phyloP scores from a whole-genome alignment of 2,888 invertebrate genomes.

The Limulus polyphemus region DNA sequence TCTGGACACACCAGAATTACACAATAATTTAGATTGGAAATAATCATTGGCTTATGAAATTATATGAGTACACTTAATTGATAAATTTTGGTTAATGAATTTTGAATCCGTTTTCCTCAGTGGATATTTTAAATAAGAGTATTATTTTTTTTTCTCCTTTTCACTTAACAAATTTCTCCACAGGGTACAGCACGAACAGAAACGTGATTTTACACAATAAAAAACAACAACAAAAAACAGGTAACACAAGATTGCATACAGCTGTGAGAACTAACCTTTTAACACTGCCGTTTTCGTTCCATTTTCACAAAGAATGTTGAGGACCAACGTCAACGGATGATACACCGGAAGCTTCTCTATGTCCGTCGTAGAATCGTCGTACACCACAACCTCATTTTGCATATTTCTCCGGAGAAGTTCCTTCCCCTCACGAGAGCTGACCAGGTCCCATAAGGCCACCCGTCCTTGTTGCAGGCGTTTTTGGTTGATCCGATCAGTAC shows the following conservation, averaged over 20 bases:
- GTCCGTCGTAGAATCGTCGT: slow-evolving; percentile 54
- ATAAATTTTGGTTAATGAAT: too few relatives aligned
- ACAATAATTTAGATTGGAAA: too few relatives aligned
- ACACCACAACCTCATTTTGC: slow-evolving; percentile 52
- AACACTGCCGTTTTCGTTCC: slow-evolving; percentile 52
- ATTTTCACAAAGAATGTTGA: slow-evolving; percentile 53
- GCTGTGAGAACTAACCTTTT: slow-evolving; percentile 46
- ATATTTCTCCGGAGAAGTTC: slow-evolving; percentile 46
- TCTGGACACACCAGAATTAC: too few relatives aligned
- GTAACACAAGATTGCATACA: not conserved
- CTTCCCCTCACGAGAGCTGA: slow-evolving; percentile 50
- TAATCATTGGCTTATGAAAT: too few relatives aligned
- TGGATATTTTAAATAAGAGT: too few relatives aligned
- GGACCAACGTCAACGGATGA: slow-evolving; percentile 51
- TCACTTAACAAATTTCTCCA: too few relatives aligned
- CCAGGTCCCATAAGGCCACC: slow-evolving; percentile 51
- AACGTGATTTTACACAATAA: too few relatives aligned
- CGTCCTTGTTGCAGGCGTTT: slow-evolving; percentile 53
- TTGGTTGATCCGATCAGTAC: slow-evolving; percentile 54
- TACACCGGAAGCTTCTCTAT: slow-evolving; percentile 44
- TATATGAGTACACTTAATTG: too few relatives aligned
- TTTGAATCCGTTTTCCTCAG: too few relatives aligned
- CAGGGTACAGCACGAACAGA: too few relatives aligned
- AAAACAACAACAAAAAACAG: not conserved
- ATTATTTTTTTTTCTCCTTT: too few relatives aligned